Evolutionary conservation across 2,888 invertebrate genomes (phyloP).

Genomic region (Tetheella fluctuosa): DNA sequence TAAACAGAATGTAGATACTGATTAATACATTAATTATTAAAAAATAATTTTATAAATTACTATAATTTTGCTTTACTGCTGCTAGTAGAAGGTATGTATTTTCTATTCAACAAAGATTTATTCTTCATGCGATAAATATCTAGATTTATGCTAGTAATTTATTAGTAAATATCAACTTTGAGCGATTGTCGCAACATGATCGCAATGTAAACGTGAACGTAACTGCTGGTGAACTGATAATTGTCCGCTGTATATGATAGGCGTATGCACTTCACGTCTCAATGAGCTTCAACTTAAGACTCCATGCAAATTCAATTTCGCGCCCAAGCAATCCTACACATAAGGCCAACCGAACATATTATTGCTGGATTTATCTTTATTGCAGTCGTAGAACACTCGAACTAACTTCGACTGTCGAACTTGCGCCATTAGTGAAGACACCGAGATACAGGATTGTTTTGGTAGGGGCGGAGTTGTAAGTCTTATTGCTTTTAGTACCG

Average conservation of each 20-base stretch:
- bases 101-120: neutral
- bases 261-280: constrained; percentile 57
- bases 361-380: constrained; percentile 85
- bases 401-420: constrained; percentile 84
- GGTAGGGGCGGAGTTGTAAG: constrained; percentile 81
- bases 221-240: constrained; percentile 70
- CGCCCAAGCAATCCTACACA: constrained; percentile 79
- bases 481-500: constrained; percentile 82
- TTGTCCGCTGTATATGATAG: constrained; percentile 66
- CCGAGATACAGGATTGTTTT: constrained; percentile 83
- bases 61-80: too few species aligned
- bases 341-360: constrained; percentile 82
- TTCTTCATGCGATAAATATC: neutral
- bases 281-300: constrained; percentile 80
- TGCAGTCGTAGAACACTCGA: constrained; percentile 82
- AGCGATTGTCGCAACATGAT: neutral
- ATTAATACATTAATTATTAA: neutral
- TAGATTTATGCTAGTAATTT: neutral
- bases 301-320: constrained; percentile 84
- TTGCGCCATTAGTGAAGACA: constrained; percentile 83
- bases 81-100: too few species aligned
- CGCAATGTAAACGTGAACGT: constrained; percentile 20
- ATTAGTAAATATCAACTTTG: neutral
- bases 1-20: neutral
- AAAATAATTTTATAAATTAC: neutral